phyloP scores from a whole-genome alignment of 2,888 invertebrate species.

The Lydus trimaculatus region DNA sequence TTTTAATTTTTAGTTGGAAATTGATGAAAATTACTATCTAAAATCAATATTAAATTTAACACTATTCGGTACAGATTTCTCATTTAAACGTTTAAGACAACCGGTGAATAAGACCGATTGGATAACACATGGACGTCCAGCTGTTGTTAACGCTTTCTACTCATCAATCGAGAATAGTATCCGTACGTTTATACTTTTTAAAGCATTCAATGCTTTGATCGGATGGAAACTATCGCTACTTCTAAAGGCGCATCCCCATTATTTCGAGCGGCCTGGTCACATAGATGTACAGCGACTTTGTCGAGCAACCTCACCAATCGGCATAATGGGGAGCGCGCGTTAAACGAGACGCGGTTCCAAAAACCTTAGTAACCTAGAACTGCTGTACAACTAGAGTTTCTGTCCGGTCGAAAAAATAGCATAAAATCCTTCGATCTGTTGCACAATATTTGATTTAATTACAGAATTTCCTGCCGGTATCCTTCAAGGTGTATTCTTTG shows the following conservation, averaged over 20 bases:
- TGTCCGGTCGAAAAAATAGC: too few species aligned
- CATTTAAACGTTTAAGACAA: constrained; percentile 78
- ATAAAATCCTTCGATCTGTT: neutral
- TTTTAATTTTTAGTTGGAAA: constrained; percentile 71
- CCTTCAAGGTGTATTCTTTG: constrained; percentile 91
- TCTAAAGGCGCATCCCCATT: too few species aligned
- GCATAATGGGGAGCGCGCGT: too few species aligned
- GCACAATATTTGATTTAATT: neutral
- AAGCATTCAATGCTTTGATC: too few species aligned
- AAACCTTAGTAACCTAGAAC: too few species aligned
- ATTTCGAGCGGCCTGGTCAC: too few species aligned
- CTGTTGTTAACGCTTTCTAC: constrained; percentile 87
- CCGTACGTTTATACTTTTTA: too few species aligned
- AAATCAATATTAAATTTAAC: constrained; percentile 80
- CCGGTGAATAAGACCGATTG: constrained; percentile 87
- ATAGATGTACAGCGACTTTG: too few species aligned
- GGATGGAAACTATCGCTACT: too few species aligned
- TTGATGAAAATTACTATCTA: constrained; percentile 74
- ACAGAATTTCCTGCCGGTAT: constrained; percentile 94
- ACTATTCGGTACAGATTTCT: constrained; percentile 80
- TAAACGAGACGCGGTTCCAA: too few species aligned
- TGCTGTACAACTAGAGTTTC: too few species aligned
- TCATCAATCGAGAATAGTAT: constrained; percentile 87
- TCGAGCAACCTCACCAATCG: too few species aligned
- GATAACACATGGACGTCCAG: constrained; percentile 84